These are phyloP conservation scores for Tethya wilhelma DNA, from an alignment of 37 sponge, comb jelly and placozoan species.

Conservation along the genomic window DNA sequence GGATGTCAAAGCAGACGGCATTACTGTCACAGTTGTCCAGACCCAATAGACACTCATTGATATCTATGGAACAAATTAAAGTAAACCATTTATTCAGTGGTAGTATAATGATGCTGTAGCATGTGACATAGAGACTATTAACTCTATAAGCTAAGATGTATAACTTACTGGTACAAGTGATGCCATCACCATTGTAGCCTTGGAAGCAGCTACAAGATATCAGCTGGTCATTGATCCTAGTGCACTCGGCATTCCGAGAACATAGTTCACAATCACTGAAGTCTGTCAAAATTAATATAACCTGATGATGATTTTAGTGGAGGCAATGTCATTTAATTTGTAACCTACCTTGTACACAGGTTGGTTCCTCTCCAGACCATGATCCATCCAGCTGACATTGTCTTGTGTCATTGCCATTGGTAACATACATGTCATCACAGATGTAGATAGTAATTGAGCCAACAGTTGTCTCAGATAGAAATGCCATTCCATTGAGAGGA, in stretches of 20 bases:
- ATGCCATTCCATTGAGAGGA: constrained; percentile 13
- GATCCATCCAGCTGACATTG: background rate
- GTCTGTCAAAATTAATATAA: background rate
- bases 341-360: constrained; percentile 13
- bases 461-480: background rate
- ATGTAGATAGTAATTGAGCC: constrained; percentile 3
- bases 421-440: background rate
- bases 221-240: background rate
- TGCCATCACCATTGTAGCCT: background rate
- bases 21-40: background rate
- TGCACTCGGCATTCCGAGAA: background rate
- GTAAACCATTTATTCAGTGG: too few species aligned
- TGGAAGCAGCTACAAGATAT: background rate
- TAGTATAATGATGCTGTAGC: too few species aligned
- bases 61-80: too few species aligned
- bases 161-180: too few species aligned
- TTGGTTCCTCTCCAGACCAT: constrained; percentile 34
- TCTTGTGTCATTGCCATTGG: background rate
- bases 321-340: too few species aligned
- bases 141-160: too few species aligned
- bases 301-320: too few species aligned
- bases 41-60: background rate
- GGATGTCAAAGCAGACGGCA: background rate
- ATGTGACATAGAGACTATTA: too few species aligned
- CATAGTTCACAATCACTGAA: background rate